Conservation (phyloP, 2,797 vertebrate species). For the Crax fasciolata region DNA sequence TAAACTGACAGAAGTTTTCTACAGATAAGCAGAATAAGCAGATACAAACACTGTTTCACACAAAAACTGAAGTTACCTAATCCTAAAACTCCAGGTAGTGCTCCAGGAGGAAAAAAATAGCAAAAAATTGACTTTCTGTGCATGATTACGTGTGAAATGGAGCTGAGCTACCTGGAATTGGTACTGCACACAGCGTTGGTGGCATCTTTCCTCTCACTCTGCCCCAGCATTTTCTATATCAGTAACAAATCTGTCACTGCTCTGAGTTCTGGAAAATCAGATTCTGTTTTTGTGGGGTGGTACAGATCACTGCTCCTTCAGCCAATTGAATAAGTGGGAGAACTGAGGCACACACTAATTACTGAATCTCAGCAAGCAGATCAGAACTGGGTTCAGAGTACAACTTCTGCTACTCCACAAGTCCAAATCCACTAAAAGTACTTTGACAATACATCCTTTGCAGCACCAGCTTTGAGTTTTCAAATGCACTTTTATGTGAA, state of each 20-base stretch:
- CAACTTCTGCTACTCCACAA: not conserved
- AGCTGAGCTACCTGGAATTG: not conserved
- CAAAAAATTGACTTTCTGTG: not conserved
- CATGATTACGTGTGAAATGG: not conserved
- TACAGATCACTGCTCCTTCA: not conserved
- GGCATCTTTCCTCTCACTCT: not conserved
- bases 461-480: not conserved
- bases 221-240: not conserved
- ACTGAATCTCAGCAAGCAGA: not conserved
- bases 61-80: not conserved
- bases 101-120: not conserved
- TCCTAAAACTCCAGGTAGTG: not conserved
- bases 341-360: not conserved
- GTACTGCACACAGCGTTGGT: not conserved
- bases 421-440: not conserved
- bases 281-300: not conserved
- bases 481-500: not conserved
- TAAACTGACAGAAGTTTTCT: not conserved
- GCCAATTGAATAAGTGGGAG: accelerated
- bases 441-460: not conserved
- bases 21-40: not conserved
- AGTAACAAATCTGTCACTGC: not conserved
- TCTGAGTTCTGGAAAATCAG: not conserved
- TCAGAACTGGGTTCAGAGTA: not conserved
- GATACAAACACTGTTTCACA: not conserved